phyloP scores from a whole-genome alignment of 2,888 invertebrate species.

The Hypsopygia costalis region DNA sequence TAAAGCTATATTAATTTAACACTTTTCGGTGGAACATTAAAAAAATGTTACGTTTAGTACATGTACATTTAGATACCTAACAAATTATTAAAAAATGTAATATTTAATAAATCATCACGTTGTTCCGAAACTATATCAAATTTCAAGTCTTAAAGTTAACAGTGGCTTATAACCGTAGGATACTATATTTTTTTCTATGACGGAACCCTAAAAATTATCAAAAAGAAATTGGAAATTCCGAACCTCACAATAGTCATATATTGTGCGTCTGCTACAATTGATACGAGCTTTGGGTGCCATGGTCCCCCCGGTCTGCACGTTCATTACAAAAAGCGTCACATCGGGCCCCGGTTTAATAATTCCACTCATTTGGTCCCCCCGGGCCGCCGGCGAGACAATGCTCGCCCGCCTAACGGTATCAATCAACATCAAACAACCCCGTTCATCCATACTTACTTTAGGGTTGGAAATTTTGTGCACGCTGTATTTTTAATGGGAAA shows the following conservation, averaged over 20 bases:
- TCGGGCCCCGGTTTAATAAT: slow-evolving; percentile 72
- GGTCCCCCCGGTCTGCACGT: slow-evolving; percentile 51
- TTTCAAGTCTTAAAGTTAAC: too few relatives aligned
- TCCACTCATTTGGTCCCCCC: slow-evolving; percentile 73
- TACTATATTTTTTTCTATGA: neutral
- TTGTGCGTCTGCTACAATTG: neutral
- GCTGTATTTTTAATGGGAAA: slow-evolving; percentile 21
- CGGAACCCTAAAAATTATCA: neutral
- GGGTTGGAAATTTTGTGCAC: slow-evolving; percentile 46
- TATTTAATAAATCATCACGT: too few relatives aligned
- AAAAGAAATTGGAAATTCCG: neutral
- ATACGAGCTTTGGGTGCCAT: slow-evolving; percentile 18
- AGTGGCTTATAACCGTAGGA: too few relatives aligned
- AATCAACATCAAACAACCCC: slow-evolving; percentile 79
- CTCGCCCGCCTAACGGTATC: slow-evolving; percentile 75
- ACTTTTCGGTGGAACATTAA: too few relatives aligned
- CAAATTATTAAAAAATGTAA: too few relatives aligned
- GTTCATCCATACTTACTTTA: slow-evolving; percentile 46
- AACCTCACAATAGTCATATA: slow-evolving; percentile 28
- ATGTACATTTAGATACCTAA: too few relatives aligned
- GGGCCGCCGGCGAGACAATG: slow-evolving; percentile 65
- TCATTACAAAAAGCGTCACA: slow-evolving; percentile 78
- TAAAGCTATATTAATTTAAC: too few relatives aligned
- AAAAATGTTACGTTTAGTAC: too few relatives aligned
- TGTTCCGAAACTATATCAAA: too few relatives aligned